Conservation (phyloP, 2,113 vertebrate species). For the Petrocephalus zakoni region DNA sequence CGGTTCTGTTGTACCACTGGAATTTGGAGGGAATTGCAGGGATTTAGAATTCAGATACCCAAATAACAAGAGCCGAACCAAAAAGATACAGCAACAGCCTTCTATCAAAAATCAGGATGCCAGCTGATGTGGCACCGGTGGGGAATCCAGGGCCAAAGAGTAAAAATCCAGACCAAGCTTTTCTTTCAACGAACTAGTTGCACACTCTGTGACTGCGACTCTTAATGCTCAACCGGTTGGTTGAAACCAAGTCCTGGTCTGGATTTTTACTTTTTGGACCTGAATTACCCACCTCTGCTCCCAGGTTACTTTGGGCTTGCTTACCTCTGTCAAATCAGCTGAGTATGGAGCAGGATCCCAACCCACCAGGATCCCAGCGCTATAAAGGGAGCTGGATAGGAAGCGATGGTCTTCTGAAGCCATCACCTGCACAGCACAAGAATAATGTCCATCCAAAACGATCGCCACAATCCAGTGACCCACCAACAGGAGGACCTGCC, state of each 20-base stretch:
- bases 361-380: constrained; percentile 61
- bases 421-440: constrained; percentile 57
- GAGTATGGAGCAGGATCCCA: constrained; percentile 72
- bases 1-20: constrained; percentile 67
- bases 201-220: no score
- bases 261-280: no score
- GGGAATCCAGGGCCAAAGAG: no score
- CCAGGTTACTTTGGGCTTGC: neutral
- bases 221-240: no score
- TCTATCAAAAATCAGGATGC: neutral
- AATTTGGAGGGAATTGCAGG: neutral
- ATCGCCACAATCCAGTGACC: neutral
- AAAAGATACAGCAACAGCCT: neutral
- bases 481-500: neutral
- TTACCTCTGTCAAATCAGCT: constrained; percentile 60
- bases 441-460: neutral
- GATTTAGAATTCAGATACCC: neutral
- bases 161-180: no score
- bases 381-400: constrained; percentile 66
- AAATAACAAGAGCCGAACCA: neutral
- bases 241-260: no score
- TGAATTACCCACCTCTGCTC: neutral
- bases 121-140: neutral
- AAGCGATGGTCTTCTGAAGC: constrained; percentile 63
- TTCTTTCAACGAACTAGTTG: no score